These are phyloP conservation scores for Cantharis lateralis DNA, from an alignment of 2,888 invertebrate species.

Conservation along the genomic window DNA sequence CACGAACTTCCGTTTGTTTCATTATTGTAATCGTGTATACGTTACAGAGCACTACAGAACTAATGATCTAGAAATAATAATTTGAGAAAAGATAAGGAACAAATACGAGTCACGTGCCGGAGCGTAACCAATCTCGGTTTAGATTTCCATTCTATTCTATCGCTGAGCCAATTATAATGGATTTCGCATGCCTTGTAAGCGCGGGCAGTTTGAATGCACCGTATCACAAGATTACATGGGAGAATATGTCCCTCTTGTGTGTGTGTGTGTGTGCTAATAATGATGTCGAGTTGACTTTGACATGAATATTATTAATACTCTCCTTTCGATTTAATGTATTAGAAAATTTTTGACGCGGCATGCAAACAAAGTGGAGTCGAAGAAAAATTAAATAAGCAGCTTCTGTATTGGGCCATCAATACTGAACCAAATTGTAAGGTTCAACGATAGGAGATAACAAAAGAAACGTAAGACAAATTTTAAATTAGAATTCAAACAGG, in stretches of 20 bases:
- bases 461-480: background rate
- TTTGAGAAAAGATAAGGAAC: constrained; percentile 39
- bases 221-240: constrained; percentile 55
- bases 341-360: background rate
- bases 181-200: constrained; percentile 53
- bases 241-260: constrained; percentile 42
- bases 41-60: constrained; percentile 28
- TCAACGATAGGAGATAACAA: background rate
- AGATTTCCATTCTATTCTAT: constrained; percentile 39
- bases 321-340: background rate
- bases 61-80: constrained; percentile 43
- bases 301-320: background rate
- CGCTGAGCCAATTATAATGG: constrained; percentile 49
- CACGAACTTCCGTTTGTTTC: background rate
- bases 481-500: constrained; percentile 20
- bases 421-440: background rate
- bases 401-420: too few species aligned
- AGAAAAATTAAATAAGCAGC: background rate
- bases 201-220: constrained; percentile 51
- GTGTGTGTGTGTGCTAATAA: constrained; percentile 35
- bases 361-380: background rate
- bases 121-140: constrained; percentile 62
- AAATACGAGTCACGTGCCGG: constrained; percentile 62
- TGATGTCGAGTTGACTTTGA: constrained; percentile 30
- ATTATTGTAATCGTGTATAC: background rate